Percentiles rank a stretch among this genome's conserved stretches.
phyloP scores from a whole-genome alignment of 2,797 vertebrate genomes.

The Gymnoscopelus braueri region DNA sequence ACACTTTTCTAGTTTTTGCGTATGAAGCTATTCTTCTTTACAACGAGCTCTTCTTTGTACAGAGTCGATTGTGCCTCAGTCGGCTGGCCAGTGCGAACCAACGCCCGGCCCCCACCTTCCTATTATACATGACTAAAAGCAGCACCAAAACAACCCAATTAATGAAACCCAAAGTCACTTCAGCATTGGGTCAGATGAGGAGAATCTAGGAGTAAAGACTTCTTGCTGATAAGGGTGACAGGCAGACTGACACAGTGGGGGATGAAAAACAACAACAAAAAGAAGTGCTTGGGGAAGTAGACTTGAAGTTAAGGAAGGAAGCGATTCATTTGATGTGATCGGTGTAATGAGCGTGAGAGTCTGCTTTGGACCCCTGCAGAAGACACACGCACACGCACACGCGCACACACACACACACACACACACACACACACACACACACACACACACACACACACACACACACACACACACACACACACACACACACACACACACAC shows the following conservation, averaged over 20 bases:
- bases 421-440: neutral
- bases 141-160: neutral
- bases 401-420: slow-evolving; percentile 6
- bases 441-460: slow-evolving; percentile 10
- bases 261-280: slow-evolving; percentile 13
- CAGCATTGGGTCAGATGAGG: slow-evolving; percentile 42
- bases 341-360: slow-evolving; percentile 65
- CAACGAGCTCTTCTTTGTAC: neutral
- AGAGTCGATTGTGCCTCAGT: neutral
- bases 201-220: slow-evolving; percentile 38
- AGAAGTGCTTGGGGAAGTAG: slow-evolving; percentile 30
- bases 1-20: too few species aligned
- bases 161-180: slow-evolving; percentile 21
- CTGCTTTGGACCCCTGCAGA: slow-evolving; percentile 34
- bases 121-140: neutral
- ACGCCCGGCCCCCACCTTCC: neutral
- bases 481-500: neutral
- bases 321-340: slow-evolving; percentile 71
- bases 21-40: too few species aligned
- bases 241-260: slow-evolving; percentile 50
- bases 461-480: slow-evolving; percentile 22
- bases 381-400: slow-evolving; percentile 9
- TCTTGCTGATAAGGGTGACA: slow-evolving; percentile 34
- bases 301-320: slow-evolving; percentile 26
- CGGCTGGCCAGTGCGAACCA: slow-evolving; percentile 5